Evolutionary conservation across 1,140 invertebrate species (phyloP), one percentile per base, ranked within the genome.

Genomic region (Drosophila nasuta): DNA sequence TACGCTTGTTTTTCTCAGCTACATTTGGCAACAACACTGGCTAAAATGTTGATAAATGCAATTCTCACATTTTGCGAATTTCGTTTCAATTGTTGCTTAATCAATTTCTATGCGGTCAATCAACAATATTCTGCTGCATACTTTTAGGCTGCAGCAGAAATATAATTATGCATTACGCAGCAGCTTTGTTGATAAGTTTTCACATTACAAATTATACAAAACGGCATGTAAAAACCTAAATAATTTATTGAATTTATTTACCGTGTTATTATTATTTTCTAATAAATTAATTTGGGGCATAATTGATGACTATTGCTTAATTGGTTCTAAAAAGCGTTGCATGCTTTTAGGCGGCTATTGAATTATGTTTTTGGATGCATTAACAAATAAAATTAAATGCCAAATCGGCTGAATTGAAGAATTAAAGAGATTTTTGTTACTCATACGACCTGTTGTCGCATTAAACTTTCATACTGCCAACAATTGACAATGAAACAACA

Each of bases 1-100:
- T 73, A 49, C 52, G 60, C 79, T 80, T 82, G 77, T 81, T 62
- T 49, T 67, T 58, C 60, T 8, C 20, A 48, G 17, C 13, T 28
- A 49, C 62, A 54, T 56, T 52, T 33, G 35, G 25, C 25, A 11
- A n/a, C 35, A 41, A n/a, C 8, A 11, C 54, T 54, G 51, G 28
- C 51, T 35, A 54, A 54, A 54, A 54, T 10, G 48, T 58, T 62
- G 25, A 79, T 30, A 43, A 54, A 64, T 45, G 49, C 15, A 25
- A 48, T 8, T 33, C 28, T 3, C 13, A 15, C 30, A 54, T 28
- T 54, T 43, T 28, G 15, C 1, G 20, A n/a, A 7, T n/a, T 17
- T 57, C 10, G 10, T 25, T 41, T 15, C 41, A 20, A 15, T 15
- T 41, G 17, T 57, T 41, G 15, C 6, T 20, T 41, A 57, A 57